Percentiles rank a stretch among this genome's conserved stretches.
phyloP scores from a whole-genome alignment of 2,888 invertebrate species.

The Pandemis corylana region DNA sequence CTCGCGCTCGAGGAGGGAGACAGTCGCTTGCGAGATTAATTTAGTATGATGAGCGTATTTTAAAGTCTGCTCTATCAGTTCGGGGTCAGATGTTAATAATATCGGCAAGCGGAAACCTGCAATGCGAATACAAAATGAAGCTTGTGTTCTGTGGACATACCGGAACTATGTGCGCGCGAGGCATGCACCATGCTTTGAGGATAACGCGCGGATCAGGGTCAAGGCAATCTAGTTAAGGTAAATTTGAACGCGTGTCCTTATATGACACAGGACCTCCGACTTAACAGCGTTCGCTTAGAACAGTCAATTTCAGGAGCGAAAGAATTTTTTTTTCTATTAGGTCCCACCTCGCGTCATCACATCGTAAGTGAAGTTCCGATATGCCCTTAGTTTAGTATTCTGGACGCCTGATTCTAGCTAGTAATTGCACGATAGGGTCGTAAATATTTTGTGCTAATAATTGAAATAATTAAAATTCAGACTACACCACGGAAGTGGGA shows the following conservation, averaged over 20 bases:
- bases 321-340: slow-evolving; percentile 28
- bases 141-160: slow-evolving; percentile 54
- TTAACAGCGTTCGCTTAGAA: slow-evolving; percentile 19
- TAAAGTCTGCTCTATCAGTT: slow-evolving; percentile 52
- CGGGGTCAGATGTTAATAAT: slow-evolving; percentile 81
- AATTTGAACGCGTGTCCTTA: slow-evolving; percentile 37
- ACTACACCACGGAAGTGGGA: slow-evolving; percentile 71
- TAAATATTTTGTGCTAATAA: slow-evolving; percentile 29
- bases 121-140: slow-evolving; percentile 78
- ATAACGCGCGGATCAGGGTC: slow-evolving; percentile 65
- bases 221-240: slow-evolving; percentile 51
- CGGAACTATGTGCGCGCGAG: slow-evolving; percentile 64
- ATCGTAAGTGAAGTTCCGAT: not conserved
- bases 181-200: slow-evolving; percentile 60
- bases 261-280: slow-evolving; percentile 30
- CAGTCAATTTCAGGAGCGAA: slow-evolving; percentile 31
- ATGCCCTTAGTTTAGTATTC: not conserved
- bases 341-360: not conserved
- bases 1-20: not conserved
- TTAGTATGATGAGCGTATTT: slow-evolving; percentile 8
- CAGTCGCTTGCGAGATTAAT: not conserved
- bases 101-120: slow-evolving; percentile 80
- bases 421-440: slow-evolving; percentile 2
- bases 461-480: slow-evolving; percentile 67
- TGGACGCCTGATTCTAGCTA: not conserved